These are phyloP conservation scores for Magallana nippona DNA, from an alignment of 2,888 invertebrate genomes.

Conservation along the genomic window DNA sequence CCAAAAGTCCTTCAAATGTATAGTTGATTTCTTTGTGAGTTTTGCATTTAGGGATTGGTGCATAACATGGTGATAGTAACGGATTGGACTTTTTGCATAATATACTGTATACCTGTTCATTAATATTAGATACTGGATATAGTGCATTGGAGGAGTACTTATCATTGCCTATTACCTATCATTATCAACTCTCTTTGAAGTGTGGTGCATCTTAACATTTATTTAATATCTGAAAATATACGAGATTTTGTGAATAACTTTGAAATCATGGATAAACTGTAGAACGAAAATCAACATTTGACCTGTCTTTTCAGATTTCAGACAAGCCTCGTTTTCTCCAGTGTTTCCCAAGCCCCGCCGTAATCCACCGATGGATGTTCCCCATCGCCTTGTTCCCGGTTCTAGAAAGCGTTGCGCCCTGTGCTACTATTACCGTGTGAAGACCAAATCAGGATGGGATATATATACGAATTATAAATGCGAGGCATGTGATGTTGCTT, in stretches of 20 bases:
- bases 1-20: too few relatives aligned
- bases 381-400: conserved; percentile 31
- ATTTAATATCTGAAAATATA: too few relatives aligned
- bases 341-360: conserved; percentile 23
- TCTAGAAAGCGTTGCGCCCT: conserved; percentile 36
- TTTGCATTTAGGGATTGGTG: too few relatives aligned
- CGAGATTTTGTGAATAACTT: background rate
- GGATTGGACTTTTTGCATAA: too few relatives aligned
- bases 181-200: too few relatives aligned
- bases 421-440: conserved; percentile 24
- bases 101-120: too few relatives aligned
- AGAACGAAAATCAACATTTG: background rate
- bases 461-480: conserved; percentile 42
- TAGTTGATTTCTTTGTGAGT: too few relatives aligned
- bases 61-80: too few relatives aligned
- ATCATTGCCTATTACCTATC: too few relatives aligned
- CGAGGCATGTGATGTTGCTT: conserved; percentile 41
- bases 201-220: too few relatives aligned
- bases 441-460: conserved; percentile 44
- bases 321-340: conserved; percentile 12
- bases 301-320: conserved; percentile 29
- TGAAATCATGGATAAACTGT: background rate
- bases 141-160: too few relatives aligned
- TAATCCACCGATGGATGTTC: conserved; percentile 1
- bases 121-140: too few relatives aligned